Base-by-base conservation (phyloP, 2,113 vertebrate genomes). In the Callopanchax toddi region DNA sequence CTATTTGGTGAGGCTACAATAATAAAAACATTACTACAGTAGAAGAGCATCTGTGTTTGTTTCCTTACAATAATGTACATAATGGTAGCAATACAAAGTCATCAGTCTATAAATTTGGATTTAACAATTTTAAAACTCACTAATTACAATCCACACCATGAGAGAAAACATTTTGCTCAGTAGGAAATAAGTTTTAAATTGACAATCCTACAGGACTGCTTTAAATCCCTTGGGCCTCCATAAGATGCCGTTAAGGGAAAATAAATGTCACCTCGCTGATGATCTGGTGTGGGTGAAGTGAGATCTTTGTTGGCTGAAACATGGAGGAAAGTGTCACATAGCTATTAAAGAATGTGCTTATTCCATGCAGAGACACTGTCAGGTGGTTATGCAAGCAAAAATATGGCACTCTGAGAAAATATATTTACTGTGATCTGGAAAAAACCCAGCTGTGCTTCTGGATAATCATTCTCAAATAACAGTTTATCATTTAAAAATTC, bases 271-370 rank as follows among this genome's bases (percentile, higher is more conserved):
- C 15, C 29, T n/a, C 16, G 26, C 26, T 52, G 50, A 52, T 32
- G 26, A 25, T 18, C 29, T 34, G 50, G 26, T 53, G 26, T 34
- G 50, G 50, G 29, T 53, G 50, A 34, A 34, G 50, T 32, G 29
- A 53, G 26, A 34, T 18, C 29, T 53, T 18, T 34, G 10, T 53
- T 53, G 50, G 50, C 50, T 53, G 50, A 53, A 53, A 53, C 50
- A 53, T 34, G 26, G 26, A 53, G 29, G 29, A 53, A 53, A 34
- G 17, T 53, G 50, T 53, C 50, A 53, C 29, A n/a, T 4, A 20
- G 17, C 50, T 53, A 34, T 53, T 34, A 53, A 34, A 53, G 17
- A 34, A 34, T n/a, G 29, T 53, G 50, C 50, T 34, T 26, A 53
- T 53, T n/a, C 29, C 29, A 34, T 34, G 50, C 26, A 32, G 23